Base-by-base conservation (phyloP, 2,888 invertebrate species). In the Eulithis testata region DNA sequence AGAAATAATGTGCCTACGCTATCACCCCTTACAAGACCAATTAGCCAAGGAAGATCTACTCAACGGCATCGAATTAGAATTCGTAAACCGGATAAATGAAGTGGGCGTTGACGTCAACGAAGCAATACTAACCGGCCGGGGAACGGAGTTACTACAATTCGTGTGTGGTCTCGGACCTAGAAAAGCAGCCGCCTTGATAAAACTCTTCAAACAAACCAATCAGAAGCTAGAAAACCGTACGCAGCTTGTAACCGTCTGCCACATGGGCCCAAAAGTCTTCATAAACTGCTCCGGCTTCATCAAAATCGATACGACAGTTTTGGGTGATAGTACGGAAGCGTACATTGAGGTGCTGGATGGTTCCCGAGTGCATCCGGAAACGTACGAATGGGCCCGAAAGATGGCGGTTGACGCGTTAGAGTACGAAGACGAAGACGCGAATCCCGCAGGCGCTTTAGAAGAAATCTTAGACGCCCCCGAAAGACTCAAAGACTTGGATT, bases 391-490 rank as follows among this genome's bases (percentile, higher is more conserved):
- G 99, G 99, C 99, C 0, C 94, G 99, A 49, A 99, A 99, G 91
- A 99, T 99, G 99, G 99, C 99, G 0, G 99, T 99, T 0, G 99
- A 99, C 88, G 99, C 99, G 0, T 91, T 99, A 54, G 99, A 99
- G 79, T 99, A 99, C 78, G 99, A 99, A 81, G 99, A 99, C 80
- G 98, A 98, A 83, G 98, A 98, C 75, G 97, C 97, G 0, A 98
- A 99, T 89, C 99, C 99, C 0, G 99, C 99, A 0, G 98, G 98
- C 0, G 99, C 99, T 11, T 91, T 99, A 36, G 99, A 99, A 87
- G 99, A 99, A 87, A 99, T 99, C 80, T 93, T 99, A 0, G 98
- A 99, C 86, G 96, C 98, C 8, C 99, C 99, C 0, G 98, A 99
- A 82, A 94, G 98, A 75, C 90, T 99, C 36, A 98, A 98, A 86